Evolutionary conservation across 1,140 invertebrate species (phyloP), one percentile per base, ranked within the genome.

Genomic region (Euura lappo): DNA sequence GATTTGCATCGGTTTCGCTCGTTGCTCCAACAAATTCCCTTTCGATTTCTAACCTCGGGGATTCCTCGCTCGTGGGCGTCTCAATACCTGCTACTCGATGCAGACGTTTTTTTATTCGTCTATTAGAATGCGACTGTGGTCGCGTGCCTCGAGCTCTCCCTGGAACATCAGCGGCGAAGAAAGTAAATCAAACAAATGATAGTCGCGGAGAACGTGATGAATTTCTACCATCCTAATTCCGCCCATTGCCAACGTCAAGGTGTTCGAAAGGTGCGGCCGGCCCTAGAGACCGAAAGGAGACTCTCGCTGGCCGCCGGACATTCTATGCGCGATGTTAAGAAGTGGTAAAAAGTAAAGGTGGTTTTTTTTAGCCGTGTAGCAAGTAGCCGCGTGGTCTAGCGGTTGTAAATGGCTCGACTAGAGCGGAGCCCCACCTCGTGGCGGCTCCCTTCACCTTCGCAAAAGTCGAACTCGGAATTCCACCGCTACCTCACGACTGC

Each of bases 11-110:
- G 69, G 69, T 70, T 70, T 45, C 69, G 69, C 69, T 70, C 28
- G 69, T 45, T 70, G 69, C 44, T 70, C 69, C 45, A 45, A 70
- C 45, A 47, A 45, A 70, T 70, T 70, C 69, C 69, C 69, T 70
- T 70, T 70, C 69, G 69, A 70, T 46, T 70, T 44, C 69, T 44
- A 70, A 42, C 28, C 13, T 11, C 42, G 42, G 13, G 69, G 69
- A 70, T 44, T 70, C 69, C 69, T 60, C 51, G 51, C 10, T 8
- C 51, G 51, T 60, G 51, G 51, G 51, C 28, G 28, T 28, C 28
- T 28, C 28, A 1, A 28, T 28, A 28, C 28, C 28, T 28, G 28
- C 28, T 28, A 28, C 28, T 28, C 28, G 28, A 28, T 28, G 28
- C 28, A 28, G 28, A 28, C 28, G 28, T 28, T 28, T 28, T 28